Evolutionary conservation across 1,140 invertebrate species (phyloP), one percentile per base, ranked within the genome.

Genomic region (Phocides pigmalion): DNA sequence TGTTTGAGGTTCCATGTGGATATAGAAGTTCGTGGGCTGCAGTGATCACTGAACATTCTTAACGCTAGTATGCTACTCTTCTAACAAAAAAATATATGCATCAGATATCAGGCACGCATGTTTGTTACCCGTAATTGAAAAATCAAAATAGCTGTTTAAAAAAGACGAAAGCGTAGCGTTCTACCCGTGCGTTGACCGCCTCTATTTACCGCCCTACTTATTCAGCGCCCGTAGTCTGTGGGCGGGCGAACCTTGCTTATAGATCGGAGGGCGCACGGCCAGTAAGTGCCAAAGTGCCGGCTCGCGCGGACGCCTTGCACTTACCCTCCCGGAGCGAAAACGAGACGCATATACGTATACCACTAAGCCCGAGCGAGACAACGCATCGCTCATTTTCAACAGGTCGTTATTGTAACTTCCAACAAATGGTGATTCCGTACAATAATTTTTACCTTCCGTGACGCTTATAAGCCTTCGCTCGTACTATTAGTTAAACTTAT

Each of bases 401-500:
- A 89, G 87, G 87, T 89, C 87, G 84, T 85, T 89, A 87, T 81
- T 87, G 82, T 83, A 84, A 83, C 81, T 85, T 74, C 70, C 64
- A 81, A 76, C 85, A 82, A 87, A 82, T 86, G 86, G 80, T 85
- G 82, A 82, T 86, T 78, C 77, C 70, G 80, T 81, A 77, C 76
- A 86, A 89, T 87, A 82, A 82, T 86, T 87, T 71, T 70, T 56
- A 56, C 19, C 82, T 77, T 79, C 70, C 72, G 79, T 80, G 37
- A 15, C 49, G 49, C 50, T 42, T 39, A 25, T 25, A 56, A 56
- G 37, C 51, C 37, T 17, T 42, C 19, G 37, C 37, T 17, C 15
- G 11, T 53, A 35, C 32, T 56, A 20, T 20, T 56, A 15, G 50
- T 54, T 54, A 54, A 56, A 56, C 9, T 56, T 42, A 42, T 25